Evolutionary conservation across 2,888 invertebrate genomes (phyloP).

Genomic region (Cosmia trapezina): DNA sequence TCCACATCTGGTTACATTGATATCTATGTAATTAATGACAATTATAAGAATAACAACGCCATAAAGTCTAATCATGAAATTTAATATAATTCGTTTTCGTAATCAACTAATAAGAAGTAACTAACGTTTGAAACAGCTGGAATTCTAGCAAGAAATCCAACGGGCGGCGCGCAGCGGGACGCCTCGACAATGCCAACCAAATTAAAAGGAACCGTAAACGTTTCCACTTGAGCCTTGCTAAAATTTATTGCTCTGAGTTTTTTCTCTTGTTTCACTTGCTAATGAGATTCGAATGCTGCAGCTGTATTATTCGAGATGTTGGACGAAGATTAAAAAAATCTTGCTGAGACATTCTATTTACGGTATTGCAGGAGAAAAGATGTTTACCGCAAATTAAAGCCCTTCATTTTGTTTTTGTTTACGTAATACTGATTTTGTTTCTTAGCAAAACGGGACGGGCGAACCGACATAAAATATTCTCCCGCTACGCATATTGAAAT

Average conservation of each 20-base stretch:
- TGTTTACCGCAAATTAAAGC: constrained; percentile 74
- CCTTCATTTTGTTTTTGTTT: constrained; percentile 73
- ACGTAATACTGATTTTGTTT: constrained; percentile 73
- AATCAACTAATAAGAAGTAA: constrained; percentile 88
- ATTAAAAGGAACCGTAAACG: constrained; percentile 90
- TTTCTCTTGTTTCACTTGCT: constrained; percentile 87
- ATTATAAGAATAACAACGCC: constrained; percentile 24
- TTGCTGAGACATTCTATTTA: constrained; percentile 72
- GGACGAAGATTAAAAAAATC: constrained; percentile 80
- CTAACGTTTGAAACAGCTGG: constrained; percentile 88
- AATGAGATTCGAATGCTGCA: constrained; percentile 89
- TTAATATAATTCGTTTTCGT: constrained; percentile 80
- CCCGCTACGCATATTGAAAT: constrained; percentile 79
- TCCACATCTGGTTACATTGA: constrained; percentile 14
- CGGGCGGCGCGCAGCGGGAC: constrained; percentile 86
- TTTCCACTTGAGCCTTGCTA: constrained; percentile 89
- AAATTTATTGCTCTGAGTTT: constrained; percentile 88
- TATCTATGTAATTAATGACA: constrained; percentile 43
- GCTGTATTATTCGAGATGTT: constrained; percentile 84
- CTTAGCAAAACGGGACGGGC: constrained; percentile 66
- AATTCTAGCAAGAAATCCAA: constrained; percentile 87
- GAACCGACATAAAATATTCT: constrained; percentile 75
- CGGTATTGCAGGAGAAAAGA: constrained; percentile 66
- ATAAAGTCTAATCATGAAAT: constrained; percentile 68
- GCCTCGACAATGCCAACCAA: constrained; percentile 89